Evolutionary conservation across 2,888 invertebrate genomes (phyloP), one percentile per base, ranked within the genome.

Genomic region (Diarsia dahlii): DNA sequence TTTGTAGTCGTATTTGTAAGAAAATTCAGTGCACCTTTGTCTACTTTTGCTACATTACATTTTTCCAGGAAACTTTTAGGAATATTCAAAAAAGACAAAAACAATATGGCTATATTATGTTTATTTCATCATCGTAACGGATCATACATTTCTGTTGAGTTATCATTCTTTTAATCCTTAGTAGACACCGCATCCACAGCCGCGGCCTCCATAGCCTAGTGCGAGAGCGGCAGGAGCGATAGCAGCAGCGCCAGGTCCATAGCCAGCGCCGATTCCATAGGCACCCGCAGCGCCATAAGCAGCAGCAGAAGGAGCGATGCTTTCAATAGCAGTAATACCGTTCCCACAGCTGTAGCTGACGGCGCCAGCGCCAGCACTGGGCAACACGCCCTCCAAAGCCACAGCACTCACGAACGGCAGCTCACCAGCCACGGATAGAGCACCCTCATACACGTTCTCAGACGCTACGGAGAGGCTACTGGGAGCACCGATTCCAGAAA

Each of bases 361-460:
- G 28, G 58, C 58, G 1, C 58, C 58, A 28, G 58, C 58, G 28
- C 58, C 58, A 58, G 15, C 15, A 58, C 58, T 58, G 9, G 58
- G 58, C 58, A 58, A 28, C 9, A 58, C 58, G 1, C 28, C 58
- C 28, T 58, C 58, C 28, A 58, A 58, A 28, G 58, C 18, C 0
- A 58, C 28, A 28, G 58, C 58, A 58, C 58, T 58, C 28, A 28
- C 18, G 0, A 94, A 92, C 5, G 92, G 94, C 48, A 94, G 76
- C 72, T 92, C 88, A 65, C 94, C 94, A n/a, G 85, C 85, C 5
- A 92, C 90, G 3, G 84, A 76, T 10, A 94, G 75, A 46, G 87
- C 70, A 28, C 94, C 94, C 83, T 63, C 63, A 63, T 23, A 71
- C 18, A 50, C 71, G 34, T 71, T 71, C 62, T 71, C 71, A 63